A percentile compares a stretch with the other conserved stretches of the same genome.
phyloP scores from a whole-genome alignment of 2,797 vertebrate genomes.

The Sebastes variabilis region DNA sequence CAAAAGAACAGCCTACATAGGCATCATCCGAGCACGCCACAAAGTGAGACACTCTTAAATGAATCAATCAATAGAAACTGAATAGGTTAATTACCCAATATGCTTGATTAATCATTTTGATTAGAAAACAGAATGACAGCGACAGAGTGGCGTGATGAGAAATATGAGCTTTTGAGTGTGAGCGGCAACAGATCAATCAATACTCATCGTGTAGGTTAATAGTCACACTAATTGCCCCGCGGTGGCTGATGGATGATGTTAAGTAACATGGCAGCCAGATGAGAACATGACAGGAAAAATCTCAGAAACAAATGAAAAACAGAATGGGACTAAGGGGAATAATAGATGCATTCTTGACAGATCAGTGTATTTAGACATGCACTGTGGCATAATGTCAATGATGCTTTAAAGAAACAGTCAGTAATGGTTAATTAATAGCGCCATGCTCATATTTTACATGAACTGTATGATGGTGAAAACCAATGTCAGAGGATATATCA shows the following conservation, averaged over 20 bases:
- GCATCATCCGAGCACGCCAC: constrained; percentile 1
- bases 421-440: neutral
- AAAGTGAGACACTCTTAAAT: constrained; percentile 7
- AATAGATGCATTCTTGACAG: neutral
- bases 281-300: constrained; percentile 15
- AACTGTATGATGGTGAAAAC: neutral
- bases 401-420: neutral
- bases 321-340: neutral
- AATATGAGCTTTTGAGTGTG: constrained; percentile 48
- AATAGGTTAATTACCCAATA: constrained; percentile 77
- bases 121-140: constrained; percentile 44
- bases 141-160: constrained; percentile 32
- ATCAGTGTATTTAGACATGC: neutral
- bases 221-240: constrained; percentile 53
- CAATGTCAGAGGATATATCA: neutral
- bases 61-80: constrained; percentile 60
- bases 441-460: neutral
- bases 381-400: too few relatives aligned
- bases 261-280: constrained; percentile 27
- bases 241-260: constrained; percentile 56
- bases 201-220: constrained; percentile 64
- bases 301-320: neutral
- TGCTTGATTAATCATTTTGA: constrained; percentile 60
- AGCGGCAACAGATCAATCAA: constrained; percentile 64
- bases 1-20: neutral